Evolutionary conservation across 2,888 invertebrate genomes (phyloP), one percentile per base, ranked within the genome.

Genomic region (Bellardia bayeri): DNA sequence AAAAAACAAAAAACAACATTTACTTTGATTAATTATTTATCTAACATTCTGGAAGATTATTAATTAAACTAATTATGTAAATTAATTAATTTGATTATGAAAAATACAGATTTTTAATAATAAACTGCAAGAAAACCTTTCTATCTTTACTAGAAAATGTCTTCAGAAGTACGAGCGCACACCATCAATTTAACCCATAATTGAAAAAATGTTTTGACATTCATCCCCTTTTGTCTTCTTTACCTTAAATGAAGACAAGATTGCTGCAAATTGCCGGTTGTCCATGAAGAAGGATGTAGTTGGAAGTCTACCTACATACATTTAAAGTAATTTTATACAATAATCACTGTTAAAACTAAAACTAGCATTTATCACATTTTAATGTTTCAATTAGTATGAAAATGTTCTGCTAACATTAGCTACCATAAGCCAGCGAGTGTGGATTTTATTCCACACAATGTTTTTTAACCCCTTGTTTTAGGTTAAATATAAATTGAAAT

Each of bases 361-460:
- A 87, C 91, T 90, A 87, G 90, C 92, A 91, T 91, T 92, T 92
- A 92, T 92, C 92, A 92, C 92, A 92, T 92, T 92, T 92, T 92
- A 91, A 92, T 92, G 92, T 92, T 92, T 92, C 92, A 92, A 92
- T 92, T 92, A 92, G 90, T 88, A 84, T 83, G 82, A 85, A 86
- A 89, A 81, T 88, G 7, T 74, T 86, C 88, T 64, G 85, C 56
- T 82, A 89, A 85, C 79, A 85, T 71, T 69, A 88, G 80, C 83
- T 58, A 45, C 49, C 71, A 16, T 13, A 30, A 56, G n/a, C 51
- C 42, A 3, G 11, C n/a, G 23, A 56, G 56, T 56, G 13, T 40
- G 51, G 56, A 37, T 56, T 9, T 49, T 68, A n/a, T 14, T 49
- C 11, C 42, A n/a, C 9, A 30, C 23, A 54, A 74, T 69, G 33